phyloP scores from a whole-genome alignment of 2,113 vertebrate species.

The Colinus virginianus region DNA sequence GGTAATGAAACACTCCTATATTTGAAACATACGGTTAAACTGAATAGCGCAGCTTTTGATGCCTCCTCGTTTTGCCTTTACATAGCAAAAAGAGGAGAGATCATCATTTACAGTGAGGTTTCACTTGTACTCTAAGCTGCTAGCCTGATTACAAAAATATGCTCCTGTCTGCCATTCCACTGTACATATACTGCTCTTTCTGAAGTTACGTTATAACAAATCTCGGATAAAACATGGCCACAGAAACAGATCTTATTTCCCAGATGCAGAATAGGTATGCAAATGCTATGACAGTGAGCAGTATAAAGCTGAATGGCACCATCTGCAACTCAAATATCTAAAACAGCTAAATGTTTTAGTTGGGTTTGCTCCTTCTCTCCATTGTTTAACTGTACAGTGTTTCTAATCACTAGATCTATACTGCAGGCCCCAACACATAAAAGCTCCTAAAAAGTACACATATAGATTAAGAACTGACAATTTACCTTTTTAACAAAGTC shows the following conservation, averaged over 20 bases:
- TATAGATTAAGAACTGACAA: not conserved
- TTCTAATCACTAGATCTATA: not conserved
- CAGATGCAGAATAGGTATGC: not conserved
- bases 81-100: not conserved
- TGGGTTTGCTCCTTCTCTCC: not conserved
- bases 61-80: not conserved
- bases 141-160: not conserved
- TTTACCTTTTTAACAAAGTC: conserved; percentile 86
- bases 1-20: not conserved
- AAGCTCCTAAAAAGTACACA: not conserved
- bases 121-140: not conserved
- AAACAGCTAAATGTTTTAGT: fast-evolving
- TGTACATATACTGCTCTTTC: not conserved
- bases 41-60: not conserved
- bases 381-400: not conserved
- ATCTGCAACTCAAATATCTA: not conserved
- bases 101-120: not conserved
- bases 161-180: not conserved
- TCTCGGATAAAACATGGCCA: not conserved
- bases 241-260: not conserved
- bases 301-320: not conserved
- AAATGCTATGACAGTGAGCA: not conserved
- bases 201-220: not conserved
- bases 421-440: not conserved
- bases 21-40: not conserved